Evolutionary conservation across 2,888 invertebrate species (phyloP), one percentile per base, ranked within the genome.

Genomic region (Helobdella robusta): DNA sequence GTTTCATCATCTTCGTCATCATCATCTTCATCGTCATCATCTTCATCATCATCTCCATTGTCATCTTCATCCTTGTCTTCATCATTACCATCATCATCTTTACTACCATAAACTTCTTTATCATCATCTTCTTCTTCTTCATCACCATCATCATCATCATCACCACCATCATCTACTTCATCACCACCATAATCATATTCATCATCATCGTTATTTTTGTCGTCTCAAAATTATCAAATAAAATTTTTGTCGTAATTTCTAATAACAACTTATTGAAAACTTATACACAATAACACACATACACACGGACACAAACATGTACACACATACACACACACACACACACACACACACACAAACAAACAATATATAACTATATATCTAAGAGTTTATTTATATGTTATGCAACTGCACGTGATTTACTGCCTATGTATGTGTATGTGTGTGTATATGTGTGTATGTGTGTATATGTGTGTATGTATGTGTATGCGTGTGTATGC

Each of bases 81-180:
- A 36, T 64, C 36, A 36, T 64, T 30, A 36, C 58, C 52, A 36
- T 64, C 56, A 36, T 56, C 23, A 15, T 56, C 56, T 25, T 56
- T 28, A 15, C 40, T 23, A 56, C 58, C 25, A 36, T 64, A 18
- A 64, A 56, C 25, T 25, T 54, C 23, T 25, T 40, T 6, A 18
- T 6, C 20, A 35, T 59, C n/a, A 20, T 59, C n/a, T n/a, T 59
- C 5, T 18, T 59, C 5, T 35, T 59, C 5, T 35, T 59, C 5
- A 59, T 64, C 40, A 36, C 58, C 40, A 56, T 64, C 56, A 36
- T 56, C 64, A 36, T 56, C 36, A 40, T 28, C 36, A 64, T 64
- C 36, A 36, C 58, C 36, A 56, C 58, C 36, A 34, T 63, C 32
- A 52, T 63, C 52, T 20, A 52, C 50, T 20, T 52, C 50, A 52